phyloP scores from a whole-genome alignment of 1,140 invertebrate genomes.

The Proctacanthus coquilletti region DNA sequence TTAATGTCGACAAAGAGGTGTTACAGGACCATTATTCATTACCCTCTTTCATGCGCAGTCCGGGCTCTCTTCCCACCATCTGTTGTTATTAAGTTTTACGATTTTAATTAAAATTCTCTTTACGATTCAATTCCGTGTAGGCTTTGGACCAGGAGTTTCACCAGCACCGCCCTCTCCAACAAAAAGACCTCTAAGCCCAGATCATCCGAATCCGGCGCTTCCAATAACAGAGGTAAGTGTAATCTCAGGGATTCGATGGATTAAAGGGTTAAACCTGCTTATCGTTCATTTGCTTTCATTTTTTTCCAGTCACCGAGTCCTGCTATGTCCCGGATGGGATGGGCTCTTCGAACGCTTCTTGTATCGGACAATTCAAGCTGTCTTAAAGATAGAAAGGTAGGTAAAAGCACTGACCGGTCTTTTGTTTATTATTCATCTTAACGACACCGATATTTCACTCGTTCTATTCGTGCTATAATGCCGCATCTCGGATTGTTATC shows the following conservation, averaged over 20 bases:
- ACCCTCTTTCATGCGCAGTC: too few relatives aligned
- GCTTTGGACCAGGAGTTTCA: constrained; percentile 34
- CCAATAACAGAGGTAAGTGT: constrained; percentile 40
- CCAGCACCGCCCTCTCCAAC: constrained; percentile 30
- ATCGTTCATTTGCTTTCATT: constrained; percentile 3
- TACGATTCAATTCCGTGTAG: too few relatives aligned
- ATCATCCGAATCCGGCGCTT: constrained; percentile 41
- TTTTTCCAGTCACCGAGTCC: constrained; percentile 40
- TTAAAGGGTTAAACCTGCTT: constrained; percentile 16
- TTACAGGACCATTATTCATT: too few relatives aligned
- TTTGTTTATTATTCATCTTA: background rate
- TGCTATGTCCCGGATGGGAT: constrained; percentile 47
- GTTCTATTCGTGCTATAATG: too few relatives aligned
- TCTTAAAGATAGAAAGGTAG: constrained; percentile 41
- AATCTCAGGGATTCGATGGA: too few relatives aligned
- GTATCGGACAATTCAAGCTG: constrained; percentile 41
- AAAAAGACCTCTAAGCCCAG: constrained; percentile 37
- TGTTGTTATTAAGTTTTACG: too few relatives aligned
- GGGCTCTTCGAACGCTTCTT: constrained; percentile 52
- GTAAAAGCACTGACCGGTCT: constrained; percentile 7
- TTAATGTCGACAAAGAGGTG: too few relatives aligned
- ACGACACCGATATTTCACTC: background rate
- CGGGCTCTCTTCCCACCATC: too few relatives aligned
- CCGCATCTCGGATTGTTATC: too few relatives aligned
- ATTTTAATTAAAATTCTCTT: too few relatives aligned